Conservation (phyloP, 2,113 vertebrate genomes). For the Paratilapia polleni region DNA sequence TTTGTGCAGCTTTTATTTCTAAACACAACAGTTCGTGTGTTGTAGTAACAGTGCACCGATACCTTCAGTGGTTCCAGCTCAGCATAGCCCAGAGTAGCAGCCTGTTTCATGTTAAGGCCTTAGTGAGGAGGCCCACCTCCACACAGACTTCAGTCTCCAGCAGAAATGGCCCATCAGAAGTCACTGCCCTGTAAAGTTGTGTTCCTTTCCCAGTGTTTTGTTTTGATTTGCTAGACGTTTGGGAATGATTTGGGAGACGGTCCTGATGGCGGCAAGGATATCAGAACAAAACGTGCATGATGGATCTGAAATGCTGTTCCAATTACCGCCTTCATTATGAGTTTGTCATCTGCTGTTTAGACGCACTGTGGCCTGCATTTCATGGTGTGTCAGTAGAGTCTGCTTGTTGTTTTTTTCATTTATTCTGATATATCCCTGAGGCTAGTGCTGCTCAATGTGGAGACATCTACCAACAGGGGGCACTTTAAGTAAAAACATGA, state of each 20-base stretch:
- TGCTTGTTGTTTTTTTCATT: constrained; percentile 63
- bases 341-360: constrained; percentile 74
- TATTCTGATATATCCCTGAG: constrained; percentile 61
- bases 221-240: constrained; percentile 80
- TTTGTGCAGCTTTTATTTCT: constrained; percentile 43
- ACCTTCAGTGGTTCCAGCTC: constrained; percentile 25
- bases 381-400: constrained; percentile 70
- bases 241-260: constrained; percentile 79
- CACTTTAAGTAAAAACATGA: constrained; percentile 31
- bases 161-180: constrained; percentile 74
- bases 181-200: constrained; percentile 73
- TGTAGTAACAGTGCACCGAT: constrained; percentile 32
- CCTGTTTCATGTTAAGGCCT: constrained; percentile 68
- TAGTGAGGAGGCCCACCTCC: constrained; percentile 57
- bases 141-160: constrained; percentile 66
- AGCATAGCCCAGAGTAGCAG: constrained; percentile 50
- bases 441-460: constrained; percentile 38
- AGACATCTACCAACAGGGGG: constrained; percentile 54
- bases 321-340: constrained; percentile 80
- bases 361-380: constrained; percentile 67
- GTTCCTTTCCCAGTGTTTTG: constrained; percentile 70
- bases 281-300: constrained; percentile 61
- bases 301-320: constrained; percentile 79
- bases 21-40: constrained; percentile 44
- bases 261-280: constrained; percentile 72